These are phyloP conservation scores for Dendrolimus punctatus DNA, from an alignment of 1,140 invertebrate species.

Conservation along the genomic window DNA sequence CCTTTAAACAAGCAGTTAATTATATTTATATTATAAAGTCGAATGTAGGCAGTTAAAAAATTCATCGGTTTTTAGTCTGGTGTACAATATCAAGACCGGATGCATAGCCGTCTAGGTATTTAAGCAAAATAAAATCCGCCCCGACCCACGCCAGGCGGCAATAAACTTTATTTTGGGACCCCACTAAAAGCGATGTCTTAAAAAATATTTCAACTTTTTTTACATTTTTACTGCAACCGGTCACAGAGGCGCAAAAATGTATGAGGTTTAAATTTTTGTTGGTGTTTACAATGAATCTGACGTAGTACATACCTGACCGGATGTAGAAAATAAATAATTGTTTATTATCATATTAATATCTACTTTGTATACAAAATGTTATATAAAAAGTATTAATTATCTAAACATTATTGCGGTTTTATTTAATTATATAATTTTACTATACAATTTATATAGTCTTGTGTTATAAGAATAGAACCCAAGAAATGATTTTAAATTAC, in stretches of 20 bases:
- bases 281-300: slow-evolving; percentile 23
- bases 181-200: slow-evolving; percentile 35
- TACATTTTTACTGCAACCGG: slow-evolving; percentile 31
- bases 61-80: background rate
- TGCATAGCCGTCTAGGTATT: slow-evolving; percentile 14
- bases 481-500: too few relatives aligned
- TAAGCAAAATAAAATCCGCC: slow-evolving; percentile 24
- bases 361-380: too few relatives aligned
- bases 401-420: too few relatives aligned
- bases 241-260: slow-evolving; percentile 37
- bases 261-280: slow-evolving; percentile 31
- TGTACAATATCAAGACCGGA: slow-evolving; percentile 20
- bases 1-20: too few relatives aligned
- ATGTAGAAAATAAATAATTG: slow-evolving; percentile 6
- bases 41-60: too few relatives aligned
- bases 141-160: slow-evolving; percentile 38
- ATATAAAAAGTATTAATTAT: too few relatives aligned
- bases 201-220: slow-evolving; percentile 31
- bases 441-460: too few relatives aligned
- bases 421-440: too few relatives aligned
- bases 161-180: slow-evolving; percentile 59
- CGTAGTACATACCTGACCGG: background rate
- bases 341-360: slow-evolving; percentile 1
- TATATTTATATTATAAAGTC: too few relatives aligned
- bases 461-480: too few relatives aligned